A percentile compares a stretch with the other conserved stretches of the same genome.
These are phyloP conservation scores for Drosophila peninsularis DNA, from an alignment of 2,888 invertebrate species.

Conservation along the genomic window DNA sequence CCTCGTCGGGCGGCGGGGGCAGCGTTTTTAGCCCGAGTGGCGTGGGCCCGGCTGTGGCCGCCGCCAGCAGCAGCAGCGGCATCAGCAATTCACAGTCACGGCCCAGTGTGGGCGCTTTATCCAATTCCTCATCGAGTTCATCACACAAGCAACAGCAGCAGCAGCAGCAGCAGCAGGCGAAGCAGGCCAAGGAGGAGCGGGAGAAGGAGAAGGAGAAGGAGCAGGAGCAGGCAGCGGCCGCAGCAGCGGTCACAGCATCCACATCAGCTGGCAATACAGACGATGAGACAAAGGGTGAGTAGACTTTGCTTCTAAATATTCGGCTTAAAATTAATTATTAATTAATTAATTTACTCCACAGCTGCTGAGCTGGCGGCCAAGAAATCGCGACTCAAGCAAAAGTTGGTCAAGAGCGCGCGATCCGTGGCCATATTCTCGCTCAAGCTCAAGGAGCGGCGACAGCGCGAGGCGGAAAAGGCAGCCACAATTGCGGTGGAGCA, in stretches of 20 bases:
- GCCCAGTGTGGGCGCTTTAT: conserved; percentile 81
- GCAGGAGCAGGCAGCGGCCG: conserved; percentile 31
- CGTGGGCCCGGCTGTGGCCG: conserved; percentile 36
- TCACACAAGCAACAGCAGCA: conserved; percentile 74
- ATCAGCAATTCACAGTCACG: conserved; percentile 68
- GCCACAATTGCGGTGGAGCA: conserved; percentile 87
- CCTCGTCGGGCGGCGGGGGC: conserved; percentile 77
- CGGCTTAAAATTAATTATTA: background rate
- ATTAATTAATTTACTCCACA: conserved; percentile 19
- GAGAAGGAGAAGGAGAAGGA: conserved; percentile 34
- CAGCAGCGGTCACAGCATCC: conserved; percentile 41
- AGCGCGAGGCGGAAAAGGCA: conserved; percentile 90
- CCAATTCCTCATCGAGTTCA: conserved; percentile 80
- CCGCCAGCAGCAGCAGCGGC: conserved; percentile 47
- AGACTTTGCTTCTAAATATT: too few relatives aligned
- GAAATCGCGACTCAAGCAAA: conserved; percentile 90
- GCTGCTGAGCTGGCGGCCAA: conserved; percentile 88
- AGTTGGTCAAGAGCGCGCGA: conserved; percentile 92
- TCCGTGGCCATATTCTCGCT: conserved; percentile 94
- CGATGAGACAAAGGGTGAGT: conserved; percentile 87
- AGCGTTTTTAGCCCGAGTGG: conserved; percentile 72
- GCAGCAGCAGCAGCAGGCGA: conserved; percentile 25
- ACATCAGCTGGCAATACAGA: conserved; percentile 82
- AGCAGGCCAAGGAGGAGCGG: conserved; percentile 39
- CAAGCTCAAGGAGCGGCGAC: conserved; percentile 91